Percentiles rank a stretch among this genome's conserved stretches.
phyloP scores from a whole-genome alignment of 2,113 vertebrate species.

The Stomatorhinus ivindoensis region DNA sequence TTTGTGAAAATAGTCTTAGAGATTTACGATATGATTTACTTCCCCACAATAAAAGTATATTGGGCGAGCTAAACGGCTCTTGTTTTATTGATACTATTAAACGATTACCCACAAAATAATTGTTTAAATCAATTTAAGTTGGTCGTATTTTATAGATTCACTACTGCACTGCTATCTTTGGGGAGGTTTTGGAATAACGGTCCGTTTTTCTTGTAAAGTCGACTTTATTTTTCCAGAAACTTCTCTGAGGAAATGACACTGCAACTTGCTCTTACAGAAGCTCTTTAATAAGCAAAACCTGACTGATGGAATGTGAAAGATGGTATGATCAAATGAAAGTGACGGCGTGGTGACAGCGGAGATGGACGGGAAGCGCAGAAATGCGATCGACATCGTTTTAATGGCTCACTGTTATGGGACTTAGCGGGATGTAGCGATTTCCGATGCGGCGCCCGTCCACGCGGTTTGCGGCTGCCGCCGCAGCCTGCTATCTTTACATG shows the following conservation, averaged over 20 bases:
- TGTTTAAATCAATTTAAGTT: conserved; percentile 5
- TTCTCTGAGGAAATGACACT: background rate
- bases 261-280: background rate
- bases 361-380: conserved; percentile 39
- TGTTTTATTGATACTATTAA: background rate
- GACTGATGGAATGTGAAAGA: background rate
- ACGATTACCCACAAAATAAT: background rate
- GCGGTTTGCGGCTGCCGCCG: conserved; percentile 40
- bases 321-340: background rate
- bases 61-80: background rate
- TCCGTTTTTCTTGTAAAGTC: background rate
- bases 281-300: background rate
- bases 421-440: conserved; percentile 42
- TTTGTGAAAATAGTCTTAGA: background rate
- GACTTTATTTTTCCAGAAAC: background rate
- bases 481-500: conserved; percentile 14
- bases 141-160: background rate
- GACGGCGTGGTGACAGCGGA: conserved; percentile 27
- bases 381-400: conserved; percentile 48
- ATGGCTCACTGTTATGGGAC: conserved; percentile 38
- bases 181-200: background rate
- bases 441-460: conserved; percentile 34
- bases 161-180: background rate
- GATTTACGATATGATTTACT: background rate
- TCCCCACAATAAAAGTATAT: background rate